phyloP scores from a whole-genome alignment of 2,797 vertebrate species.

The Malurus leucopterus region DNA sequence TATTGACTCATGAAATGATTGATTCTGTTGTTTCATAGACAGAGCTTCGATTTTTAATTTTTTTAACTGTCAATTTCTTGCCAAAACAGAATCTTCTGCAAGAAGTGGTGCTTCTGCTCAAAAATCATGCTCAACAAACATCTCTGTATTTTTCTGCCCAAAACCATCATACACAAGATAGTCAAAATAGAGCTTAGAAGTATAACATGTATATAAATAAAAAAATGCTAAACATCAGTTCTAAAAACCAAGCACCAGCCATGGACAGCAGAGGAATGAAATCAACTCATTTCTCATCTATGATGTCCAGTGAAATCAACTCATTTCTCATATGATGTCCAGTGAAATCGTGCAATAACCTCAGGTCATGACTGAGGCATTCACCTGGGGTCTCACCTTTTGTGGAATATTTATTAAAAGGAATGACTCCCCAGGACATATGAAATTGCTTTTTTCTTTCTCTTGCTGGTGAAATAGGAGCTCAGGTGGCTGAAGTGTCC shows the following conservation, averaged over 20 bases:
- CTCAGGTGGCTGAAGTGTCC: not conserved
- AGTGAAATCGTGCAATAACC: not conserved
- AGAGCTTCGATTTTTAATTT: not conserved
- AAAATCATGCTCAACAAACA: not conserved
- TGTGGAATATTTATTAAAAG: not conserved
- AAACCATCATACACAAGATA: not conserved
- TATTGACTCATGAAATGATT: not conserved
- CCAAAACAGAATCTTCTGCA: not conserved
- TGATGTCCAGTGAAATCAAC: rapidly evolving
- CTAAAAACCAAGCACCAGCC: not conserved
- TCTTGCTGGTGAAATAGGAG: not conserved
- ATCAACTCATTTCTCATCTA: not conserved
- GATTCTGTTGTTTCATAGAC: not conserved
- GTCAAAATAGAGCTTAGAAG: not conserved
- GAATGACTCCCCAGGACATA: not conserved
- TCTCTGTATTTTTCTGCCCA: not conserved
- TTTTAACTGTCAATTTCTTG: not conserved
- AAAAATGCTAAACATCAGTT: not conserved
- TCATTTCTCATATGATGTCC: rapidly evolving
- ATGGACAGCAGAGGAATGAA: not conserved
- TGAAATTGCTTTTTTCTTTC: not conserved
- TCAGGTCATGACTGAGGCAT: not conserved
- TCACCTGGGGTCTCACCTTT: not conserved
- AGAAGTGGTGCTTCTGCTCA: not conserved
- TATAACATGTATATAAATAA: not conserved